Evolutionary conservation across 2,888 invertebrate species (phyloP).

Genomic region (Malthinus flaveolus): DNA sequence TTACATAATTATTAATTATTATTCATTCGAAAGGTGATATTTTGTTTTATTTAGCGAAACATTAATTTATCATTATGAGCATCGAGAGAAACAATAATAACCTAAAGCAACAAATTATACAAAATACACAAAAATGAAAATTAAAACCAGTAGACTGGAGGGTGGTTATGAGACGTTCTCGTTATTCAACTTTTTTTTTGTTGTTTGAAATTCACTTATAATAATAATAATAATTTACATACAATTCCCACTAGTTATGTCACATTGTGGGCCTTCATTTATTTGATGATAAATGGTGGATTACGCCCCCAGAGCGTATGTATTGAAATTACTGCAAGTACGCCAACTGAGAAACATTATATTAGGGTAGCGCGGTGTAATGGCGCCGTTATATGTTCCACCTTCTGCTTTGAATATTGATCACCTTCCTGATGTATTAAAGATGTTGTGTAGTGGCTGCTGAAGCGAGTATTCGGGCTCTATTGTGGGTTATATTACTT

Average conservation of each 20-base stretch:
- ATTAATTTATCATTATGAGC: too few relatives aligned
- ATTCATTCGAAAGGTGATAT: too few relatives aligned
- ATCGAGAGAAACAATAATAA: too few relatives aligned
- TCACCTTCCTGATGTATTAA: slow-evolving; percentile 31
- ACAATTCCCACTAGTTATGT: slow-evolving; percentile 23
- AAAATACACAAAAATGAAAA: too few relatives aligned
- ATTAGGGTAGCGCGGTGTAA: slow-evolving; percentile 26
- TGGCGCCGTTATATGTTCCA: slow-evolving; percentile 29
- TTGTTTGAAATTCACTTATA: too few relatives aligned
- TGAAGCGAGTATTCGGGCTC: slow-evolving; percentile 22
- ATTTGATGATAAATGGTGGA: slow-evolving; percentile 30
- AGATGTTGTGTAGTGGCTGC: slow-evolving; percentile 30
- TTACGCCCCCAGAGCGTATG: slow-evolving; percentile 30
- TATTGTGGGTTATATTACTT: slow-evolving; percentile 27
- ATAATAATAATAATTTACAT: slow-evolving; percentile 6
- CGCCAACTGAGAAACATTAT: slow-evolving; percentile 24
- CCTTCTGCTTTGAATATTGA: slow-evolving; percentile 31
- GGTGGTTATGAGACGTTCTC: too few relatives aligned
- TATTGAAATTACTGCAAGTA: slow-evolving; percentile 28
- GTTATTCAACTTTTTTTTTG: too few relatives aligned
- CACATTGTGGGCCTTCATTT: slow-evolving; percentile 26
- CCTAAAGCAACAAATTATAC: too few relatives aligned
- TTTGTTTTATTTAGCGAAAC: too few relatives aligned
- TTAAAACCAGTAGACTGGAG: too few relatives aligned
- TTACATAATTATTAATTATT: too few relatives aligned